A percentile compares a stretch with the other conserved stretches of the same genome.
phyloP scores from a whole-genome alignment of 92 coral and sea anemone species.

The Zoanthus sansibaricus region DNA sequence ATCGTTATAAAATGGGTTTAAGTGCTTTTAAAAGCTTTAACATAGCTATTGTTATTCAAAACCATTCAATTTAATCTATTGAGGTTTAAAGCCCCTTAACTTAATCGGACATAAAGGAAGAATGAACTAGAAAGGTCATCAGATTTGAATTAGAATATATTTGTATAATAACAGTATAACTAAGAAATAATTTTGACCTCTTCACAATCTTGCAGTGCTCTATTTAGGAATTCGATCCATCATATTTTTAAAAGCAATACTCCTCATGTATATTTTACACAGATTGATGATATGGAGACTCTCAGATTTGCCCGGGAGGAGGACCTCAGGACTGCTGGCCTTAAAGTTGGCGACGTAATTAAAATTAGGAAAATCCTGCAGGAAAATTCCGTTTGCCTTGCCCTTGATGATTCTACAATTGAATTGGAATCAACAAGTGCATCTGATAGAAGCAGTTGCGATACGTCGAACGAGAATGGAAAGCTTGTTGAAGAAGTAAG shows the following conservation, averaged over 20 bases:
- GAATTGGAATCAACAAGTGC: not conserved
- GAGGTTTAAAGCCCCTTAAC: slow-evolving; percentile 9
- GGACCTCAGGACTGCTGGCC: slow-evolving; percentile 52
- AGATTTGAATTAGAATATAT: slow-evolving; percentile 4
- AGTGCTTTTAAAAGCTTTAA: slow-evolving; percentile 6
- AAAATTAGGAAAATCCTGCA: not conserved
- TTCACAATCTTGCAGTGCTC: slow-evolving; percentile 1
- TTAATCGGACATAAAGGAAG: slow-evolving; percentile 15
- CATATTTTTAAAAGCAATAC: slow-evolving; percentile 7
- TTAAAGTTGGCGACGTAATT: slow-evolving; percentile 46
- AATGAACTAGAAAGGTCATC: slow-evolving; percentile 6
- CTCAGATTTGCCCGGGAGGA: slow-evolving; percentile 36
- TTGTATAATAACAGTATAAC: slow-evolving; percentile 9
- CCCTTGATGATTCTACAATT: not conserved
- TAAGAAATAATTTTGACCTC: slow-evolving; percentile 14
- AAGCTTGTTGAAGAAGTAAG: not conserved
- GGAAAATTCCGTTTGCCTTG: not conserved
- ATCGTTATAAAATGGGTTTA: not conserved
- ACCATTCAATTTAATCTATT: slow-evolving; percentile 3
- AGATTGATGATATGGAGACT: slow-evolving; percentile 57
- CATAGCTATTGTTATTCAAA: slow-evolving; percentile 9
- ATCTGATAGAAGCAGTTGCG: not conserved
- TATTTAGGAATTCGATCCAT: slow-evolving; percentile 6
- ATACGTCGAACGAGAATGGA: not conserved
- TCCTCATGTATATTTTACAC: slow-evolving; percentile 8